A percentile compares a stretch with the other conserved stretches of the same genome.
Evolutionary conservation across 2,888 invertebrate species (phyloP).

Genomic region (Thecophora atra): DNA sequence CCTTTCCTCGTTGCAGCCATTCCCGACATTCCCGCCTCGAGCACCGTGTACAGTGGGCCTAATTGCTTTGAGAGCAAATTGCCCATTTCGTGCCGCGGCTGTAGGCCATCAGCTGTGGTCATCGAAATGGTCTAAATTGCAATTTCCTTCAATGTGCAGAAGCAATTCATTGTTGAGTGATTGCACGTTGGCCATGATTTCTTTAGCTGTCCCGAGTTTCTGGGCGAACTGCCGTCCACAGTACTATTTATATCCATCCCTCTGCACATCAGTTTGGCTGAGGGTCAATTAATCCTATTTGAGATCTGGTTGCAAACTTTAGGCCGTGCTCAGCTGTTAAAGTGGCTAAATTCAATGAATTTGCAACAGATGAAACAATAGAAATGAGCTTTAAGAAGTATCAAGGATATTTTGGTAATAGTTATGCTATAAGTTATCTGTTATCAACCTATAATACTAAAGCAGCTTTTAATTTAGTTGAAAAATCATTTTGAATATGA

Average conservation of each 20-base stretch:
- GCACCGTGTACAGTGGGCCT: not conserved
- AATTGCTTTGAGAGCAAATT: slow-evolving; percentile 35
- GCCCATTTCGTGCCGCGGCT: slow-evolving; percentile 32
- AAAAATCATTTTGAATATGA: too few species aligned
- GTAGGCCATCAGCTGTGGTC: slow-evolving; percentile 28
- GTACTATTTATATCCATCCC: not conserved
- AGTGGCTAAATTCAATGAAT: not conserved
- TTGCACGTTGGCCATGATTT: slow-evolving; percentile 21
- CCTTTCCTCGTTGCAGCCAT: not conserved
- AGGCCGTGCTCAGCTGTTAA: not conserved
- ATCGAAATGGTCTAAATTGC: slow-evolving; percentile 29
- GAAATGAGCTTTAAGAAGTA: too few species aligned
- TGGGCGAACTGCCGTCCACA: too few species aligned
- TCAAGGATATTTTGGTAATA: too few species aligned
- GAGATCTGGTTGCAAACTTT: not conserved
- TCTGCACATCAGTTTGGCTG: not conserved
- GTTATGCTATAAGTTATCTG: too few species aligned
- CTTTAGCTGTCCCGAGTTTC: not conserved
- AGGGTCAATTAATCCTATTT: slow-evolving; percentile 11
- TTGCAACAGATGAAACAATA: not conserved
- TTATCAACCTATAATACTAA: too few species aligned
- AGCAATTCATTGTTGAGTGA: slow-evolving; percentile 19
- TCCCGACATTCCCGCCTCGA: not conserved
- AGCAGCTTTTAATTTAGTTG: too few species aligned
- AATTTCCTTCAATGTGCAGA: slow-evolving; percentile 26